phyloP scores from a whole-genome alignment of 2,113 vertebrate genomes.

The Narcine bancroftii region DNA sequence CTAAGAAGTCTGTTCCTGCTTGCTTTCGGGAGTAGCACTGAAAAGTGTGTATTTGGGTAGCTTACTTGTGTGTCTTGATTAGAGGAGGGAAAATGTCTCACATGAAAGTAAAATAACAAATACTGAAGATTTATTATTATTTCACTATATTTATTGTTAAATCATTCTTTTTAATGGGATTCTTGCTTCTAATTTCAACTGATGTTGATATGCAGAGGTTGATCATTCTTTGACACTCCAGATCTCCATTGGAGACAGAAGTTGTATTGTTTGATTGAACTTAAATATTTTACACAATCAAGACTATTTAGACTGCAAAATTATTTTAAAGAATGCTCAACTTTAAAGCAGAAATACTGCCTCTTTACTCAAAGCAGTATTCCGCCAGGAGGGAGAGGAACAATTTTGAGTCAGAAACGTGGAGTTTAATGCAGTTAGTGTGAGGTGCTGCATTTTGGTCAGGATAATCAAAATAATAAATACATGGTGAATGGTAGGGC shows the following conservation, averaged over 20 bases:
- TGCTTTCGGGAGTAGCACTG: background rate
- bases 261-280: background rate
- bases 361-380: background rate
- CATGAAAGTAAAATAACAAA: background rate
- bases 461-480: too few relatives aligned
- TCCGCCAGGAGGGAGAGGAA: background rate
- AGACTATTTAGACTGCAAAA: background rate
- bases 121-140: background rate
- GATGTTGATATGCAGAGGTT: background rate
- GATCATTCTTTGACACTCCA: background rate
- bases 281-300: background rate
- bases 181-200: background rate
- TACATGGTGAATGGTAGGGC: too few relatives aligned
- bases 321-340: background rate
- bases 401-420: too few relatives aligned
- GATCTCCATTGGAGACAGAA: background rate
- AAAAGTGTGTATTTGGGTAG: background rate
- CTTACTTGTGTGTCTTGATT: too few relatives aligned
- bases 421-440: too few relatives aligned
- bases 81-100: background rate
- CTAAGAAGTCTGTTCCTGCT: background rate
- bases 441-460: too few relatives aligned
- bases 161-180: background rate
- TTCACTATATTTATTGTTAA: background rate
- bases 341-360: background rate